Evolutionary conservation across 2,113 vertebrate species (phyloP), one percentile per base, ranked within the genome.

Genomic region (Symphodus melops): DNA sequence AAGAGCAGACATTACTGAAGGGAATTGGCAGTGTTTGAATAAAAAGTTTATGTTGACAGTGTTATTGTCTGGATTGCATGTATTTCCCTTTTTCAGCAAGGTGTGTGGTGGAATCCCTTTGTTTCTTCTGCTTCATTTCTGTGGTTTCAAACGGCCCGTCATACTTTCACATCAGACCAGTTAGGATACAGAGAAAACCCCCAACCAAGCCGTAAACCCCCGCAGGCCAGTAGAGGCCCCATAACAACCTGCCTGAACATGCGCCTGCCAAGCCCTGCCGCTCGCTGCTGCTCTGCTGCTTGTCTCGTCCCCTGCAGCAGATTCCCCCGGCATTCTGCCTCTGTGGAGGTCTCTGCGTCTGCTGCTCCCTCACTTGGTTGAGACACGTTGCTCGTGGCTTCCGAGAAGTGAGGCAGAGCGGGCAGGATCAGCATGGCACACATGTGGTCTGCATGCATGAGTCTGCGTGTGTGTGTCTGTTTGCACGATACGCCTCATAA

Each of bases 221-320:
- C 75, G 19, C 33, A 59, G 91, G 88, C 78, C 86, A 87, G 59
- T 62, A 86, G 91, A 92, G 92, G 93, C 90, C 92, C 87, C 81
- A 53, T 60, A 7, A 66, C 21, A 80, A 89, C 93, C 74, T 93
- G 93, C 86, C 87, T 25, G 73, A 88, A 89, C 94, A 89, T 56
- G 90, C 92, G 91, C 92, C 90, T 93, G 92, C 90, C 89, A 87
- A 92, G 88, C 88, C 88, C 90, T 68, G 81, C 86, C 74, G 82
- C 70, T 90, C 62, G 56, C 85, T 82, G 75, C 82, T 68, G 80
- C 85, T 86, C 67, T 49, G 77, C 73, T 64, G 81, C 86, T 69
- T 0, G 69, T 69, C 84, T 88, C 76, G 21, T 73, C 77, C 86
- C 90, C 91, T 83, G 91, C 87, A 92, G 91, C 90, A 75, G 90